A percentile compares a stretch with the other conserved stretches of the same genome.
These are phyloP conservation scores for Lacerta viridis DNA, from an alignment of 2,797 vertebrate genomes.

Conservation along the genomic window DNA sequence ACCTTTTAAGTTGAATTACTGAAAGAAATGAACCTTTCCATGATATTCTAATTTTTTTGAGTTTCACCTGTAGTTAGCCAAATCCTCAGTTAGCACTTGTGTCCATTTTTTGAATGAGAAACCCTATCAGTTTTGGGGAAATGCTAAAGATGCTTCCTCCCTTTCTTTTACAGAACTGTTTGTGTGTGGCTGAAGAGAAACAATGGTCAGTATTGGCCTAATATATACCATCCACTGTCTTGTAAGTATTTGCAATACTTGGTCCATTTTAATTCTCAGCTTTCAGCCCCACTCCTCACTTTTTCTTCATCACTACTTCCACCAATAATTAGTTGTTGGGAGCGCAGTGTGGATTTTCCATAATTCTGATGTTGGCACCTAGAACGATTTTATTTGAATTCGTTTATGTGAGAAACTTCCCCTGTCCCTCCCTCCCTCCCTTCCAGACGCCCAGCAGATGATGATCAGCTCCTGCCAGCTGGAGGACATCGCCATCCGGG, in stretches of 20 bases:
- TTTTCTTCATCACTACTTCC: too few relatives aligned
- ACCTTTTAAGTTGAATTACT: too few relatives aligned
- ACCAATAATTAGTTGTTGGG: too few relatives aligned
- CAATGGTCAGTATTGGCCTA: conserved; percentile 98
- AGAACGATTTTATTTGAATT: too few relatives aligned
- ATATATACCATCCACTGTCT: conserved; percentile 92
- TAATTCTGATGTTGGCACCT: too few relatives aligned
- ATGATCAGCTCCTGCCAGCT: conserved; percentile 85
- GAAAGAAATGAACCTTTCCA: too few relatives aligned
- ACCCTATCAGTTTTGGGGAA: background rate
- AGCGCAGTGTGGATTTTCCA: too few relatives aligned
- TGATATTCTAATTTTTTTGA: too few relatives aligned
- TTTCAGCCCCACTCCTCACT: background rate
- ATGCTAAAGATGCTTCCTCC: conserved; percentile 36
- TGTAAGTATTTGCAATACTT: conserved; percentile 84
- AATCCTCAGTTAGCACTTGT: background rate
- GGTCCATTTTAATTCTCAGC: background rate
- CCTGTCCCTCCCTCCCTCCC: too few relatives aligned
- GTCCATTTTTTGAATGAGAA: background rate
- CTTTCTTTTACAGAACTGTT: conserved; percentile 86
- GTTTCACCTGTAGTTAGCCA: too few relatives aligned
- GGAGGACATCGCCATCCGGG: conserved; percentile 87
- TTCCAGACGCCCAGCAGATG: conserved; percentile 80
- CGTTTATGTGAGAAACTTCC: too few relatives aligned
- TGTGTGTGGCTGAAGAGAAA: conserved; percentile 98